Evolutionary conservation across 2,888 invertebrate species (phyloP).

Genomic region (Lycaena phlaeas): DNA sequence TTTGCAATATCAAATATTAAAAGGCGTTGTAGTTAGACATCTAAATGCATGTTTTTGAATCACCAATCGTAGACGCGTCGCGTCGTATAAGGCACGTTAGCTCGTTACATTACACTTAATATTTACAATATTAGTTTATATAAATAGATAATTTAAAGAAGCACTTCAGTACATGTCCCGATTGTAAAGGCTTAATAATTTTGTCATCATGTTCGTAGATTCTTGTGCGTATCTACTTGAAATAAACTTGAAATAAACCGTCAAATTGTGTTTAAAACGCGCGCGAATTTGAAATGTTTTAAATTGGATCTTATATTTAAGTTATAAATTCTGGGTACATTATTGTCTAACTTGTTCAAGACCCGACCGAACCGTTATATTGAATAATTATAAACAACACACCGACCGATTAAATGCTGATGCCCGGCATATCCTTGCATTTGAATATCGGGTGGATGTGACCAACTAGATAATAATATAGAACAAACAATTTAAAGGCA

Average conservation of each 20-base stretch:
- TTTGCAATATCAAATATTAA: no score
- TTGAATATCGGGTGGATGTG: no score
- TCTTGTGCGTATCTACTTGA: conserved; percentile 2
- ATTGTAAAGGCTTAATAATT: not conserved
- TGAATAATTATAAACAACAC: not conserved
- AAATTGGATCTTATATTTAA: not conserved
- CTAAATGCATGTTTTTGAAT: conserved; percentile 15
- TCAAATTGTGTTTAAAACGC: not conserved
- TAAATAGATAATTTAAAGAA: conserved; percentile 10
- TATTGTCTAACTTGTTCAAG: not conserved
- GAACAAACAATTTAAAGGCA: no score
- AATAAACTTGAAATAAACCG: not conserved
- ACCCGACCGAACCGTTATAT: not conserved
- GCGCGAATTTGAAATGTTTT: not conserved
- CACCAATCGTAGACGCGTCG: conserved; percentile 13
- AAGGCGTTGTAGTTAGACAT: no score
- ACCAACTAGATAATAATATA: no score
- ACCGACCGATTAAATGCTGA: no score
- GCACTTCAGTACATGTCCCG: not conserved
- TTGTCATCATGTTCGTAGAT: not conserved
- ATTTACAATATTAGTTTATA: conserved; percentile 15
- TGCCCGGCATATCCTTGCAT: no score
- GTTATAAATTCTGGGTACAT: not conserved
- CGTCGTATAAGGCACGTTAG: conserved; percentile 13
- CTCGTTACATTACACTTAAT: conserved; percentile 14